Base-by-base conservation (phyloP, 1,140 invertebrate genomes). In the Acyrthosiphon pisum region DNA sequence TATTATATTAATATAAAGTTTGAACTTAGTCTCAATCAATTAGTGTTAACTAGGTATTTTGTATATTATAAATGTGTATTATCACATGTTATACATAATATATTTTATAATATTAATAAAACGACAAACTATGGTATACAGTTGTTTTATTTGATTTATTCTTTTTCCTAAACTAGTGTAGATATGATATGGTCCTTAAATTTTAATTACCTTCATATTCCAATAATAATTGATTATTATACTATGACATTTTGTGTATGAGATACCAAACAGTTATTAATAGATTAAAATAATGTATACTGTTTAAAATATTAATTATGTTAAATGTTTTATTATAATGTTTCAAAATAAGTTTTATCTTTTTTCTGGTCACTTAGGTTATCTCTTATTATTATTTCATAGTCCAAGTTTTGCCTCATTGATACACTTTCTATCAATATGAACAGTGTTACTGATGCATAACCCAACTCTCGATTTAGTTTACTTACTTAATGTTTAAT, bases 321-420 rank as follows among this genome's bases (percentile, higher is more conserved):
- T 87, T 46, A 50, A n/a, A 88, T 50, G 35, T 48, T 87, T 48
- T 87, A 48, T 30, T 23, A 48, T 87, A 46, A 87, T 46, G 46
- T 89, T 89, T 89, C 26, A 50, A 60, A 56, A 90, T 90, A 22
- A 89, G 35, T 41, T 68, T 90, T 90, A 90, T 90, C 89, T 68
- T 68, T 23, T 68, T 20, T 20, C 30, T 6, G 56, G 53, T 44
- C 53, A 90, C 23, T 60, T 68, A 90, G 89, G 89, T 90, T 90
- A 90, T 90, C 89, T 90, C 26, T 90, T 90, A 68, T 90, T 76
- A 76, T 76, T 50, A 37, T 90, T 90, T 26, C 37, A 68, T 90
- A 68, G 89, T 90, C 37, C 56, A 68, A 41, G 35, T 68, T 90
- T 68, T n/a, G 20, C 37, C 56, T 68, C 44, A 41, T 68, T 90